Evolutionary conservation across 2,797 vertebrate genomes (phyloP), one percentile per base, ranked within the genome.

Genomic region (Columba guinea): DNA sequence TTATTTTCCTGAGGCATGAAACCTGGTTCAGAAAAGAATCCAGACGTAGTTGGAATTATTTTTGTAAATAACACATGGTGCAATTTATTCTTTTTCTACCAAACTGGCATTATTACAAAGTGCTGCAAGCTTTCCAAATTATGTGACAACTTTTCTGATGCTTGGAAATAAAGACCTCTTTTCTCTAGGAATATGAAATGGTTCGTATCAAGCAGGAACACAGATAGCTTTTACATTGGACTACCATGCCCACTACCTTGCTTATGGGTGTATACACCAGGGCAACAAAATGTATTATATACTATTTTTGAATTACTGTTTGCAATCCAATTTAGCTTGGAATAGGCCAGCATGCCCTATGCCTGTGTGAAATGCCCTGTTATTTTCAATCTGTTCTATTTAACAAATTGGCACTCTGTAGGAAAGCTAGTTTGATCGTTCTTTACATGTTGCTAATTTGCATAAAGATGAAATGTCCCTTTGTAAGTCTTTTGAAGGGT

Each of bases 381-480:
- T 92, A 95, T 94, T 97, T 97, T 93, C 93, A 94, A 39, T 96
- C 56, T 94, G 89, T 89, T 96, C 88, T 79, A 87, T 73, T 95
- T 86, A 95, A 92, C 35, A 95, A 93, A 96, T 60, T 91, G 69
- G 56, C 90, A 80, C 65, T 92, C 86, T 67, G 32, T 63, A 48
- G 59, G 46, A 94, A 95, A 94, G 22, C 35, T 55, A 21, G 26
- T 81, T 65, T 78, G 74, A 91, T 87, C 37, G 64, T 95, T 94
- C 80, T 64, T 97, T 95, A 60, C 49, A 64, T 79, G 55, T 90
- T 71, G 37, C 14, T 84, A 51, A 90, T 95, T 94, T 96, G 27
- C 91, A 97, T 87, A 91, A 75, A 90, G 82, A 93, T 37, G 59
- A 83, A 81, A 93, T 73, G 28, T 77, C 44, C 67, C 37, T 77